A percentile compares a stretch with the other conserved stretches of the same genome.
Conservation (phyloP, 2,113 vertebrate species). For the Solenodon paradoxus region DNA sequence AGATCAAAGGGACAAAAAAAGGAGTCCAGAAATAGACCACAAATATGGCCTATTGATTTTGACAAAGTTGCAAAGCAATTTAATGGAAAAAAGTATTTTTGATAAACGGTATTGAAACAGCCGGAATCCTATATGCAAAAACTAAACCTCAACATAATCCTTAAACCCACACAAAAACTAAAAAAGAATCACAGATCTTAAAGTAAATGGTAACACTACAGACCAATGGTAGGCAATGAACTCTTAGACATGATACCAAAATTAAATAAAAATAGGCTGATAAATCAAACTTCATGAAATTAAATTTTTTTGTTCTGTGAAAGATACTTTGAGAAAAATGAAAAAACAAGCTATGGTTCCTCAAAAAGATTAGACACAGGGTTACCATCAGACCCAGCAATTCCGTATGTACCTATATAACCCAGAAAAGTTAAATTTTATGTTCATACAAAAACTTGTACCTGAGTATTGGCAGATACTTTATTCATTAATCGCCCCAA, state of each 20-base stretch:
- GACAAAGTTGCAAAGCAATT: background rate
- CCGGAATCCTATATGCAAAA: background rate
- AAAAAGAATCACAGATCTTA: background rate
- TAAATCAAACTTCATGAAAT: background rate
- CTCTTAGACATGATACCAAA: background rate
- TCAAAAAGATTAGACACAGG: background rate
- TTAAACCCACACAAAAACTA: background rate
- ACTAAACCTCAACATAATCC: background rate
- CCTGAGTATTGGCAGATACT: background rate
- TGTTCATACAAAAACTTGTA: background rate
- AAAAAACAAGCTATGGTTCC: background rate
- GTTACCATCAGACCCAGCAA: background rate
- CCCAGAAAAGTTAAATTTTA: background rate
- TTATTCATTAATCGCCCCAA: background rate
- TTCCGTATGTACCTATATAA: background rate
- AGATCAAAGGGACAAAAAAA: background rate
- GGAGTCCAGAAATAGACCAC: background rate
- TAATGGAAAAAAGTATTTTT: background rate
- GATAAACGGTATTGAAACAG: background rate
- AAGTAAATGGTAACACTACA: background rate
- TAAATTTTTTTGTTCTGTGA: background rate
- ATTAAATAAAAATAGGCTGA: background rate
- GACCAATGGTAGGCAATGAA: background rate
- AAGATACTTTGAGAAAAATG: constrained; percentile 5
- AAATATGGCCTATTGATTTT: background rate